phyloP scores from a whole-genome alignment of 2,797 vertebrate species.

The Hafferia zeledoni region DNA sequence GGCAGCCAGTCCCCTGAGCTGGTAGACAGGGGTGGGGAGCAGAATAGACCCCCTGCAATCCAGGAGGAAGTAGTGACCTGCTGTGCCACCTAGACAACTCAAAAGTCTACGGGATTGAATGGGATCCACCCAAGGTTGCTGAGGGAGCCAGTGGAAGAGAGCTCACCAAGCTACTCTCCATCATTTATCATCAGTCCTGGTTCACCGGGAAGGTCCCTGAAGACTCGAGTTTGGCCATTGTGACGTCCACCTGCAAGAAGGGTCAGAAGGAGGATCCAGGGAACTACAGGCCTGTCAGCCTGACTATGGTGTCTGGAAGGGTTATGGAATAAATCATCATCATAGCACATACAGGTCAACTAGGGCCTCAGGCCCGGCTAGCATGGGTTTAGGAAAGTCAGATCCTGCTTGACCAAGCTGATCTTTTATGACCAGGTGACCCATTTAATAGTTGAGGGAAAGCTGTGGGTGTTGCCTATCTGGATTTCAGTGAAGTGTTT shows the following conservation, averaged over 20 bases:
- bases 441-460: background rate
- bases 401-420: background rate
- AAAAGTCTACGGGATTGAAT: background rate
- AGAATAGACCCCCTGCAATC: background rate
- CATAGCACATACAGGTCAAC: rapidly evolving
- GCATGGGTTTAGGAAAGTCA: background rate
- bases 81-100: background rate
- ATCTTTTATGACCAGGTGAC: background rate
- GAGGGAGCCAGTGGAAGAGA: background rate
- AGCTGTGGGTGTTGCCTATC: background rate
- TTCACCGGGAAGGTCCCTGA: background rate
- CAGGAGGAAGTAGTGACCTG: background rate
- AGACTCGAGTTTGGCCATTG: background rate
- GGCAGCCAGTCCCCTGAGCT: background rate
- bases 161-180: background rate
- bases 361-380: background rate
- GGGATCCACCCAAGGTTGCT: background rate
- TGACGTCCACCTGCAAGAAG: background rate
- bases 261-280: background rate
- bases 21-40: background rate
- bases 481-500: background rate
- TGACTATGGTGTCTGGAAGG: background rate
- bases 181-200: background rate
- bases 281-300: background rate
- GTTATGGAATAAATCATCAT: background rate